Evolutionary conservation across 2,888 invertebrate genomes (phyloP).

Genomic region (Antheraea yamamai): DNA sequence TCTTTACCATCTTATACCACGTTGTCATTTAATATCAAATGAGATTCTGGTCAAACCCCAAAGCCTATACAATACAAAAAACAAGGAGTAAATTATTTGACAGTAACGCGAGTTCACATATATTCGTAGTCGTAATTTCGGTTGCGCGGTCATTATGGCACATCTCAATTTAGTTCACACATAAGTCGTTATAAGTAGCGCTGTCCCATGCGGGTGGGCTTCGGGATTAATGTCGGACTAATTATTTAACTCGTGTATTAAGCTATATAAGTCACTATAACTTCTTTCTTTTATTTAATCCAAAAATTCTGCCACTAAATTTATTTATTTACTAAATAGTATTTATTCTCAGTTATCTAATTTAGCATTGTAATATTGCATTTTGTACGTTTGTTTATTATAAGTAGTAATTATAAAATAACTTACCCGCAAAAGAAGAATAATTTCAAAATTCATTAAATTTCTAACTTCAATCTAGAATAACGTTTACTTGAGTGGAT

Average conservation of each 20-base stretch:
- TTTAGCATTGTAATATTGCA: too few relatives aligned
- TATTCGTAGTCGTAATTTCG: slow-evolving; percentile 60
- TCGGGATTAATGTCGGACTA: slow-evolving; percentile 23
- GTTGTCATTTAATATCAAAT: too few relatives aligned
- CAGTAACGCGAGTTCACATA: slow-evolving; percentile 39
- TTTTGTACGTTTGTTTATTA: too few relatives aligned
- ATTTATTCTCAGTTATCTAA: too few relatives aligned
- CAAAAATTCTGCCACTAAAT: neutral
- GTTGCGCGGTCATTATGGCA: slow-evolving; percentile 75
- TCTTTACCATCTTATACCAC: too few relatives aligned
- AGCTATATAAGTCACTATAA: slow-evolving; percentile 7
- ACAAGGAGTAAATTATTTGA: slow-evolving; percentile 33
- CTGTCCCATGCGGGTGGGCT: slow-evolving; percentile 67
- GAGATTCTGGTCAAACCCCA: too few relatives aligned
- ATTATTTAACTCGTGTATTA: neutral
- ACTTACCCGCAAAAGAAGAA: too few relatives aligned
- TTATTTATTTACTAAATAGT: neutral
- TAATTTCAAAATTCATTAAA: too few relatives aligned
- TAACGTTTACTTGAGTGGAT: too few relatives aligned
- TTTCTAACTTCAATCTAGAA: too few relatives aligned
- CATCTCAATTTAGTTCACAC: slow-evolving; percentile 76
- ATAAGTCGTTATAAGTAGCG: slow-evolving; percentile 70
- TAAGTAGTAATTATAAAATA: too few relatives aligned
- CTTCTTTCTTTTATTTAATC: neutral
- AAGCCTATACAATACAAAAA: neutral